Percentiles rank a stretch among this genome's conserved stretches.
phyloP scores from a whole-genome alignment of 2,113 vertebrate species.

The Pangasianodon hypophthalmus region DNA sequence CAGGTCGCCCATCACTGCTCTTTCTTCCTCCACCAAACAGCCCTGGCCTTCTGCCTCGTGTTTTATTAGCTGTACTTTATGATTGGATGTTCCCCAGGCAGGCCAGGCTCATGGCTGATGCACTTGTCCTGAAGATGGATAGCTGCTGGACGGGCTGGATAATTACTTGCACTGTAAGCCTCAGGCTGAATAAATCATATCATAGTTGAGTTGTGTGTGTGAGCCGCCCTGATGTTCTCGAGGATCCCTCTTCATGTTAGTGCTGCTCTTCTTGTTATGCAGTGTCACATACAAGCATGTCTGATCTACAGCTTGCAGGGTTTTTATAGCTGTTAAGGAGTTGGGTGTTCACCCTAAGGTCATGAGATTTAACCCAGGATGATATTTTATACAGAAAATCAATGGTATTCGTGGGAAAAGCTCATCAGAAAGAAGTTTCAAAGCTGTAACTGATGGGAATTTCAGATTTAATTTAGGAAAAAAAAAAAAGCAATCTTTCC shows the following conservation, averaged over 20 bases:
- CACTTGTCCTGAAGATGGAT: conserved; percentile 66
- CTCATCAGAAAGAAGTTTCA: not conserved
- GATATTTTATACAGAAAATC: conserved; percentile 1
- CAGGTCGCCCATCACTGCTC: conserved; percentile 65
- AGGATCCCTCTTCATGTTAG: conserved; percentile 26
- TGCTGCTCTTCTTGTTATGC: conserved; percentile 12
- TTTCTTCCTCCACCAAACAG: conserved; percentile 60
- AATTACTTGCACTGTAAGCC: conserved; percentile 62
- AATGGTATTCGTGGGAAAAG: not conserved
- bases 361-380: conserved; percentile 30
- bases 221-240: conserved; percentile 23
- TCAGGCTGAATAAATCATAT: conserved; percentile 57
- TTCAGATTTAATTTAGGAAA: not conserved
- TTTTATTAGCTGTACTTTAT: conserved; percentile 75
- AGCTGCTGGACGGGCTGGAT: conserved; percentile 58
- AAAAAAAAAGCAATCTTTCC: not conserved
- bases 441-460: too few relatives aligned
- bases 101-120: conserved; percentile 63
- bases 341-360: conserved; percentile 17
- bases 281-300: not conserved
- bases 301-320: conserved; percentile 4
- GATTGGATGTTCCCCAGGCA: conserved; percentile 53
- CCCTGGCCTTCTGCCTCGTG: conserved; percentile 39
- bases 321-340: conserved; percentile 25
- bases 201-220: conserved; percentile 36